Evolutionary conservation across 2,888 invertebrate genomes (phyloP), one percentile per base, ranked within the genome.

Genomic region (Sphecodes monilicornis): DNA sequence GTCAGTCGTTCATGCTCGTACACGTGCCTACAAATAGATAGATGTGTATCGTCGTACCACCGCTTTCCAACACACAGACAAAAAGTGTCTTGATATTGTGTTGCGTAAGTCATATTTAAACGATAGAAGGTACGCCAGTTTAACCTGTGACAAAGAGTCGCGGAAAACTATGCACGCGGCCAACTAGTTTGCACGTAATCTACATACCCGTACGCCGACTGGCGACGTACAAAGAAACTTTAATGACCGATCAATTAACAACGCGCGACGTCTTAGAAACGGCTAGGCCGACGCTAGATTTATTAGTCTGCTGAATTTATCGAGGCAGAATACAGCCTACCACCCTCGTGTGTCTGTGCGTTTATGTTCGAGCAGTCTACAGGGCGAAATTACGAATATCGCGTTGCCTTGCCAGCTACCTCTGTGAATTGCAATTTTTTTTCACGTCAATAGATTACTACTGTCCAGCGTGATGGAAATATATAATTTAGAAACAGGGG

Each of bases 101-200:
- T 88, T 88, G 69, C 78, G 81, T 82, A 87, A 88, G 72, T 11
- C 26, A 78, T 50, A 78, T 87, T 84, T 80, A 36, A 80, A 75
- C 71, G 74, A 76, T 43, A 72, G 43, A 54, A 26, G 69, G 72
- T 32, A 80, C n/a, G 71, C 71, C 83, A 78, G 46, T 64, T 75
- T 79, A 57, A 60, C 74, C 73, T 64, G 57, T 80, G 71, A 39
- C 64, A 66, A 57, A 70, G 26, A 69, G n/a, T 32, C 71, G 36
- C 10, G 46, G 70, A 66, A 78, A 77, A 60, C 46, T 41, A 72
- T 78, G 57, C 68, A n/a, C 3, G 46, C 46, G 39, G 68, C 43
- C 18, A 5, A 36, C 69, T 39, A 26, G 76, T 76, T 50, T 29
- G 32, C 68, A 54, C 69, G 68, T 69, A 50, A 68, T 50, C 18